These are phyloP conservation scores for Chaitophorus viminalis DNA, from an alignment of 2,888 invertebrate genomes.

Conservation along the genomic window DNA sequence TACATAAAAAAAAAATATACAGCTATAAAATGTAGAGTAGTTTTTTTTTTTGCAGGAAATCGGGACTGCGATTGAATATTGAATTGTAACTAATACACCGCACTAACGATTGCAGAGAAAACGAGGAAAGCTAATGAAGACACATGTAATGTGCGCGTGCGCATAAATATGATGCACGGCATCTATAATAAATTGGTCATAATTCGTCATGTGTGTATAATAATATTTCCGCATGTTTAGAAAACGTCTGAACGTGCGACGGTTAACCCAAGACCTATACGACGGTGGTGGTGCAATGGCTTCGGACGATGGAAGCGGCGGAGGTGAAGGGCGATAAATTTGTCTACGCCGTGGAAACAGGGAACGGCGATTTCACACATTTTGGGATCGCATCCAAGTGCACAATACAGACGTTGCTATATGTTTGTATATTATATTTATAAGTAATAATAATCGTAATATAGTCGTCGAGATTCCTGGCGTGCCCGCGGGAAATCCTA, in stretches of 20 bases:
- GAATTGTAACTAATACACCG: not conserved
- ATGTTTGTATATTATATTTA: not conserved
- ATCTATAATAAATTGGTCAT: not conserved
- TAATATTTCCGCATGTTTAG: not conserved
- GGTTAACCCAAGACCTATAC: slow-evolving; percentile 21
- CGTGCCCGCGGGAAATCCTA: slow-evolving; percentile 51
- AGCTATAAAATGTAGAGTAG: too few species aligned
- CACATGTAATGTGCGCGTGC: not conserved
- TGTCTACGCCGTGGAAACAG: slow-evolving; percentile 32
- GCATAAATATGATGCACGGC: not conserved
- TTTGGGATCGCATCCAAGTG: slow-evolving; percentile 49
- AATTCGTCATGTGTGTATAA: not conserved
- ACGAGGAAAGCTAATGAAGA: not conserved
- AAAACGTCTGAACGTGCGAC: not conserved
- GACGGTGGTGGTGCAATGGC: not conserved
- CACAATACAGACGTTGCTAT: too few species aligned
- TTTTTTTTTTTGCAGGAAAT: too few species aligned
- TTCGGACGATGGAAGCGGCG: not conserved
- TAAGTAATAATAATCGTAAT: not conserved
- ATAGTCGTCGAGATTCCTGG: slow-evolving; percentile 42
- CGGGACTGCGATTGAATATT: not conserved
- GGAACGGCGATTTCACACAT: slow-evolving; percentile 18
- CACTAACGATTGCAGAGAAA: not conserved
- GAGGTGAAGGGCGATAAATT: slow-evolving; percentile 36
- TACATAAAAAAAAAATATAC: not conserved